phyloP scores from a whole-genome alignment of 2,888 invertebrate genomes.

The Caenorhabditis angaria region DNA sequence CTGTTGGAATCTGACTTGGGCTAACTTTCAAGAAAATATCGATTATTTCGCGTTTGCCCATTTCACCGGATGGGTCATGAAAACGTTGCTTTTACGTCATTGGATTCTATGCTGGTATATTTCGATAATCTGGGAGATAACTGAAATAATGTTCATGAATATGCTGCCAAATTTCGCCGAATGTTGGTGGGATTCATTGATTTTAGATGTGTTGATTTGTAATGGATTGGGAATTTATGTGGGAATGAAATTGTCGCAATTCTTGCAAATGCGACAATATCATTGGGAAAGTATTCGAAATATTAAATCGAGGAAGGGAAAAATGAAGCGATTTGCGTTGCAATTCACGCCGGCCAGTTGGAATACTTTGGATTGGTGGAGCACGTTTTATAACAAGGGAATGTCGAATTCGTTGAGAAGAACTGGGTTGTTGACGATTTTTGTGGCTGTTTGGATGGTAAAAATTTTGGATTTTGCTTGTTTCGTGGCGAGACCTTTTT shows the following conservation, averaged over 20 bases:
- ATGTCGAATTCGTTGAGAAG: not conserved
- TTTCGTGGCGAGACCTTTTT: conserved; percentile 30
- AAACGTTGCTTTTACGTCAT: conserved; percentile 87
- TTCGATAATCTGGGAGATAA: conserved; percentile 98
- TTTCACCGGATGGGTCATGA: conserved; percentile 95
- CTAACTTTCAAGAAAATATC: conserved; percentile 88
- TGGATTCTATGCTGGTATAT: conserved; percentile 97
- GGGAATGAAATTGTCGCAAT: conserved; percentile 90
- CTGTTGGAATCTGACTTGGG: conserved; percentile 88
- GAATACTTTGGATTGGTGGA: no score
- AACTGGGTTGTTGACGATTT: not conserved
- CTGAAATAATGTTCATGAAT: conserved; percentile 78
- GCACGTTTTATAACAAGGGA: no score
- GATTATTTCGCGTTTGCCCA: conserved; percentile 97
- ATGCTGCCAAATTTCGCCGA: conserved; percentile 70
- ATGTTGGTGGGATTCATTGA: conserved; percentile 99
- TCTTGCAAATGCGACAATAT: conserved; percentile 95
- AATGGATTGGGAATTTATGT: conserved; percentile 96
- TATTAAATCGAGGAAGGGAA: conserved; percentile 93
- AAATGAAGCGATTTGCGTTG: conserved; percentile 92
- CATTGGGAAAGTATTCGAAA: conserved; percentile 99
- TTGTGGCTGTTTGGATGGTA: not conserved
- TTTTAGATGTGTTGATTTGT: conserved; percentile 92
- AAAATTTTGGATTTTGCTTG: conserved; percentile 23
- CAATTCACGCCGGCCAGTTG: conserved; percentile 97